A percentile compares a stretch with the other conserved stretches of the same genome.
Conservation (phyloP, 2,113 vertebrate genomes). For the Formicarius rufipectus region DNA sequence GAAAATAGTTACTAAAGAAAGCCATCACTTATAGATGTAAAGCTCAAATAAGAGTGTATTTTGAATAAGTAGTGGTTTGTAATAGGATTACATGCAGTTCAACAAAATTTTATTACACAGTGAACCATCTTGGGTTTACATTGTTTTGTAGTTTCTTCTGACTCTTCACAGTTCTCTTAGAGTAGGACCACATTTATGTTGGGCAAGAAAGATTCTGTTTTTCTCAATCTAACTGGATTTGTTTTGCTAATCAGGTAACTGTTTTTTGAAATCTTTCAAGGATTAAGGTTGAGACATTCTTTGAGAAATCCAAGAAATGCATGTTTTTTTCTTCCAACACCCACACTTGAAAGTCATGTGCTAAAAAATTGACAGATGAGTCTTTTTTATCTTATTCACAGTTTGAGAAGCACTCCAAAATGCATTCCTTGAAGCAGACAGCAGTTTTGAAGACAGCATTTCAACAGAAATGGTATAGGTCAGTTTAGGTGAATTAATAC, state of each 20-base stretch:
- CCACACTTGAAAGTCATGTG: background rate
- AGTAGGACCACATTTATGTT: background rate
- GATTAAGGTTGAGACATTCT: background rate
- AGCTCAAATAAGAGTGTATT: background rate
- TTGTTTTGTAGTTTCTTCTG: background rate
- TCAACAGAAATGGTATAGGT: background rate
- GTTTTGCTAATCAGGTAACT: background rate
- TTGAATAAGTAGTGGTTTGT: background rate
- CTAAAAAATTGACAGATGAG: background rate
- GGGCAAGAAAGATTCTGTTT: background rate
- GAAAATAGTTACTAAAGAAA: background rate
- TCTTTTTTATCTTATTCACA: background rate
- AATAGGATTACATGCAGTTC: background rate
- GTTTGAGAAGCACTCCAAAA: background rate
- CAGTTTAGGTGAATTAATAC: background rate
- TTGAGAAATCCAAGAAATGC: background rate
- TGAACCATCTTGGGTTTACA: background rate
- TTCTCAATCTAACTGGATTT: background rate
- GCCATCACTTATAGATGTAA: background rate
- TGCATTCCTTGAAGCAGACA: background rate
- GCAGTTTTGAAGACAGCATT: background rate
- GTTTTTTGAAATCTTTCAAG: background rate
- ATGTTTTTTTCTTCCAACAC: background rate
- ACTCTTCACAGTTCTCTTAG: fast-evolving
- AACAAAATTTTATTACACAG: background rate